Percentiles rank a stretch among this genome's conserved stretches.
These are phyloP conservation scores for Solenopsis invicta DNA, from an alignment of 1,140 invertebrate species.

Conservation along the genomic window DNA sequence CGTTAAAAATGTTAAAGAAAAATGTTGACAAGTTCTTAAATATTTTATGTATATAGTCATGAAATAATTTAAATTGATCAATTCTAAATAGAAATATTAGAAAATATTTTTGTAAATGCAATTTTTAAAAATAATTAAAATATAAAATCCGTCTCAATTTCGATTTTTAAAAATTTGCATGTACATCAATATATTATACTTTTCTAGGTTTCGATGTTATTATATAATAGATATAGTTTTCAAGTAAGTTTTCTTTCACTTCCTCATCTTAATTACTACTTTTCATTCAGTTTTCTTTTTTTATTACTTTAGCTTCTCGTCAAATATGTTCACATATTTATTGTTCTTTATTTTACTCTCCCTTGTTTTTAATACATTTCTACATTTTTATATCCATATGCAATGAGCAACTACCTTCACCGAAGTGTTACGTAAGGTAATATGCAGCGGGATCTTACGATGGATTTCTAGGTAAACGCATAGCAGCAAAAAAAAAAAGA, in stretches of 20 bases:
- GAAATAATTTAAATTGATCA: background rate
- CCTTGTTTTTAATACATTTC: background rate
- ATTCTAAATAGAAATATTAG: background rate
- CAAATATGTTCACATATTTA: background rate
- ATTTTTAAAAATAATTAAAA: background rate
- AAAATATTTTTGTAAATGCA: background rate
- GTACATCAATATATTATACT: background rate
- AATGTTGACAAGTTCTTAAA: constrained; percentile 14
- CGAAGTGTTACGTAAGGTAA: constrained; percentile 44
- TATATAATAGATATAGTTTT: background rate
- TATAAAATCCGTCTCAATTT: background rate
- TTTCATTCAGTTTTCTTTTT: background rate
- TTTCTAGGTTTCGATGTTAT: background rate
- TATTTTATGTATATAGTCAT: background rate
- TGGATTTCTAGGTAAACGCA: constrained; percentile 45
- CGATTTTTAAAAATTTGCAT: background rate
- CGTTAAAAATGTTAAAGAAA: constrained; percentile 7
- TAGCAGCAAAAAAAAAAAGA: background rate
- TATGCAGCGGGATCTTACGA: constrained; percentile 35
- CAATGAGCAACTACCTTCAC: constrained; percentile 16
- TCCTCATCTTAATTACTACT: too few species aligned
- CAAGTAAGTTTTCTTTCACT: background rate
- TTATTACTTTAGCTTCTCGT: background rate
- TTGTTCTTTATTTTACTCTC: background rate
- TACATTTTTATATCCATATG: background rate